These are phyloP conservation scores for Chlorocebus sabaeus DNA, from an alignment of 2,113 vertebrate species.

Conservation along the genomic window DNA sequence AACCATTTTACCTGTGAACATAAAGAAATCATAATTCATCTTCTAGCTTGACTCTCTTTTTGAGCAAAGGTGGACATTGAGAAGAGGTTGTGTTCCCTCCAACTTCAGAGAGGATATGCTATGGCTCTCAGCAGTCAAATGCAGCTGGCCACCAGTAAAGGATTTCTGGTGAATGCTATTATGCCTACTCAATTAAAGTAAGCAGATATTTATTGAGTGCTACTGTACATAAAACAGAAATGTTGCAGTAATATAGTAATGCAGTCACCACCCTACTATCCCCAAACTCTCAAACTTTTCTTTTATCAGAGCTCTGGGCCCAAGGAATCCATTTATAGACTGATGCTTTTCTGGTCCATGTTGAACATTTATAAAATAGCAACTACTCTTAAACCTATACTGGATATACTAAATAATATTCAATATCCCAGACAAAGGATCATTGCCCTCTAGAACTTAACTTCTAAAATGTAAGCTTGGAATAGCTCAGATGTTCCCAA, in stretches of 20 bases:
- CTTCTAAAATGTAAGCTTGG: background rate
- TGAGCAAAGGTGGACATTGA: background rate
- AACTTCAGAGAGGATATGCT: conserved; percentile 13
- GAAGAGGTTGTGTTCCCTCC: background rate
- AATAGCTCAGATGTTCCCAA: background rate
- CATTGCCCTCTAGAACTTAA: background rate
- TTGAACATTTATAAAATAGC: conserved; percentile 2
- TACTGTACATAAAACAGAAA: conserved; percentile 6
- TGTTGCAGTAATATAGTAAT: background rate
- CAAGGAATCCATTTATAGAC: background rate
- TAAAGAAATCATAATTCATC: conserved; percentile 40
- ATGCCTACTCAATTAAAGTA: conserved; percentile 64
- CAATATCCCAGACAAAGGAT: background rate
- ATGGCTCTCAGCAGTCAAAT: conserved; percentile 31
- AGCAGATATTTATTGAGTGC: conserved; percentile 57
- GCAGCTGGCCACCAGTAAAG: conserved; percentile 41
- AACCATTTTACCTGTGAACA: conserved; percentile 46
- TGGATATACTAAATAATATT: background rate
- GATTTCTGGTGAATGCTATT: conserved; percentile 68
- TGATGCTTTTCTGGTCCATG: background rate
- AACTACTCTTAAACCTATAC: background rate
- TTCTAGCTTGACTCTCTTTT: conserved; percentile 24
- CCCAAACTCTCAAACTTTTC: background rate
- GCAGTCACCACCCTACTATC: background rate
- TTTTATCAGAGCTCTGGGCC: background rate